Percentiles rank a stretch among this genome's conserved stretches.
phyloP scores from a whole-genome alignment of 2,888 invertebrate species.

The Amphiduros pacificus region DNA sequence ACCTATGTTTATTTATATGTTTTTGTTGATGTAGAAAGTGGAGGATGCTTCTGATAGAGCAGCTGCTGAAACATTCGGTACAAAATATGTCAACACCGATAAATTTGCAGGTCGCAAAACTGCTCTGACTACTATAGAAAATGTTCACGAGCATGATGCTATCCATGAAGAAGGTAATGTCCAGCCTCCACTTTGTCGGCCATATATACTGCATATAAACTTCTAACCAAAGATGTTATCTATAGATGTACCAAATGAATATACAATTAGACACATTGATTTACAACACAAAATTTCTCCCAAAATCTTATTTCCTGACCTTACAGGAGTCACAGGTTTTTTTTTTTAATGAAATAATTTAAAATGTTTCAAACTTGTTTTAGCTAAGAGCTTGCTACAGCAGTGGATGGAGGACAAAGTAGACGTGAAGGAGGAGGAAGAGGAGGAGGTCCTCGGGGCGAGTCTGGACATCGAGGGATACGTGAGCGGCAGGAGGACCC shows the following conservation, averaged over 20 bases:
- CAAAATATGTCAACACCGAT: not conserved
- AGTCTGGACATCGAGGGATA: conserved; percentile 45
- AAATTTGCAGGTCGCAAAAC: not conserved
- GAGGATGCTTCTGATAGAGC: conserved; percentile 51
- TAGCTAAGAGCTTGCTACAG: conserved; percentile 53
- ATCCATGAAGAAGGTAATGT: conserved; percentile 27
- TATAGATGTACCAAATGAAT: too few species aligned
- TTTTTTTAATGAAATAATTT: too few species aligned
- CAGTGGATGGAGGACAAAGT: conserved; percentile 56
- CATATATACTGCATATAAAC: too few species aligned
- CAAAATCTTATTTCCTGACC: not conserved
- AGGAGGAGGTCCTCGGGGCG: conserved; percentile 25
- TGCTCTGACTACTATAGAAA: conserved; percentile 3
- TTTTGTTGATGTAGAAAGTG: conserved; percentile 40
- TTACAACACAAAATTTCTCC: not conserved
- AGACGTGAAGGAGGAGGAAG: conserved; percentile 36
- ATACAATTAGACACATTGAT: too few species aligned
- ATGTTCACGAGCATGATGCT: conserved; percentile 23
- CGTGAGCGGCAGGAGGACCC: conserved; percentile 26
- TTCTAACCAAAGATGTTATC: too few species aligned
- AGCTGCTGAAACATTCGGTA: conserved; percentile 31
- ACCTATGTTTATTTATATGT: not conserved
- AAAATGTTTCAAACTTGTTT: not conserved
- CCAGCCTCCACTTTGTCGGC: too few species aligned
- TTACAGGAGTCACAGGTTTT: too few species aligned